These are phyloP conservation scores for Scaeva pyrastri DNA, from an alignment of 2,888 invertebrate genomes.

Conservation along the genomic window DNA sequence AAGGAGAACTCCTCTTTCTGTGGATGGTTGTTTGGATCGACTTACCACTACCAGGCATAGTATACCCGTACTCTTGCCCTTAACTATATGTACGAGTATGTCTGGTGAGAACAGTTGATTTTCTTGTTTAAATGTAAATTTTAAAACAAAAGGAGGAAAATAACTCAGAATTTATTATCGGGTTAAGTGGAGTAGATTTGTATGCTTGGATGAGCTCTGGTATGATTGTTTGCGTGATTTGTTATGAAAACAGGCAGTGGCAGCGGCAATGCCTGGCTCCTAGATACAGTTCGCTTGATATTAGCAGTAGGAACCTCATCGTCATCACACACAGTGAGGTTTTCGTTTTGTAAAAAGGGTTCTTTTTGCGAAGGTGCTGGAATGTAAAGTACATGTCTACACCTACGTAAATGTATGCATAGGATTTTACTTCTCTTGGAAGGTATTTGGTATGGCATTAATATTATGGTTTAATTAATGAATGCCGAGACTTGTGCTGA, in stretches of 20 bases:
- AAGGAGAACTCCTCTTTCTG: constrained; percentile 57
- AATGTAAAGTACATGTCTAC: not conserved
- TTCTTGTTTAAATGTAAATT: constrained; percentile 62
- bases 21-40: not conserved
- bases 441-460: not conserved
- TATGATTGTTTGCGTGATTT: constrained; percentile 34
- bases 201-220: constrained; percentile 23
- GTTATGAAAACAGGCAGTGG: constrained; percentile 30
- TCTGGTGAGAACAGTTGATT: constrained; percentile 52
- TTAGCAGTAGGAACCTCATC: not conserved
- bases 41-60: not conserved
- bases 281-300: not conserved
- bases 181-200: constrained; percentile 39
- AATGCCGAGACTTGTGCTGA: not conserved
- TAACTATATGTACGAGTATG: not conserved
- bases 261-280: not conserved
- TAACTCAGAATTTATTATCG: constrained; percentile 33
- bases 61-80: no score
- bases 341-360: not conserved
- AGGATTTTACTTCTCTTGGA: not conserved
- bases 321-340: no score
- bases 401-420: not conserved
- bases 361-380: not conserved
- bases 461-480: constrained; percentile 24
- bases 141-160: constrained; percentile 48